phyloP scores from a whole-genome alignment of 2,888 invertebrate species.

The Drosophila tanythrix region DNA sequence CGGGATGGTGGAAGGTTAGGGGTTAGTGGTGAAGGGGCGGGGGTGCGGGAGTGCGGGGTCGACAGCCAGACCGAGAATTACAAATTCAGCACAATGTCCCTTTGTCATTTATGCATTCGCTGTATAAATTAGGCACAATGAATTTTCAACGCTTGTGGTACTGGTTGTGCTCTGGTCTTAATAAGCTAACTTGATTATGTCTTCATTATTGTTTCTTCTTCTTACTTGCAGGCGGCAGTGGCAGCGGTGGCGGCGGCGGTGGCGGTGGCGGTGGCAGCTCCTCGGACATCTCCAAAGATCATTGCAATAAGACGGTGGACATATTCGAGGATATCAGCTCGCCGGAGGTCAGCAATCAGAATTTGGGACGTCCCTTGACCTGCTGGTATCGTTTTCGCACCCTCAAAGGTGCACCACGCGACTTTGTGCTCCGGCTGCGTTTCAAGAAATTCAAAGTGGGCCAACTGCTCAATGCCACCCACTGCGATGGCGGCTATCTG shows the following conservation, averaged over 20 bases:
- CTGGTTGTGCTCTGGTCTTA: conserved; percentile 26
- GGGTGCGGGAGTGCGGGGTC: background rate
- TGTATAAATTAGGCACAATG: conserved; percentile 81
- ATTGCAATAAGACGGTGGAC: conserved; percentile 97
- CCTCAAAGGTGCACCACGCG: conserved; percentile 93
- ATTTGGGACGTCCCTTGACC: conserved; percentile 93
- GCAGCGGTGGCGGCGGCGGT: conserved; percentile 65
- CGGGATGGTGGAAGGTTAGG: background rate
- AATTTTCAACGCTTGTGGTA: conserved; percentile 60
- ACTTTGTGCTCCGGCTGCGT: conserved; percentile 94
- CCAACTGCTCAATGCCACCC: conserved; percentile 92
- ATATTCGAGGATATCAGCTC: conserved; percentile 96
- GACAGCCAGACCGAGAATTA: conserved; percentile 69
- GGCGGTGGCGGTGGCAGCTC: conserved; percentile 74
- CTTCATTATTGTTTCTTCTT: background rate
- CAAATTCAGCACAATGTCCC: conserved; percentile 81
- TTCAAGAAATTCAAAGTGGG: conserved; percentile 98
- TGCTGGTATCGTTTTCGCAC: conserved; percentile 96
- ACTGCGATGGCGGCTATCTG: conserved; percentile 94
- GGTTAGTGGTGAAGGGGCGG: background rate
- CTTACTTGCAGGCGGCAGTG: conserved; percentile 69
- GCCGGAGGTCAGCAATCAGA: conserved; percentile 92
- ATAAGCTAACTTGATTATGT: conserved; percentile 33
- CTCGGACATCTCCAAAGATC: conserved; percentile 87
- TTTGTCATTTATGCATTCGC: conserved; percentile 82